Evolutionary conservation across 2,797 vertebrate genomes (phyloP).

Genomic region (Mormyrops attenuatus): DNA sequence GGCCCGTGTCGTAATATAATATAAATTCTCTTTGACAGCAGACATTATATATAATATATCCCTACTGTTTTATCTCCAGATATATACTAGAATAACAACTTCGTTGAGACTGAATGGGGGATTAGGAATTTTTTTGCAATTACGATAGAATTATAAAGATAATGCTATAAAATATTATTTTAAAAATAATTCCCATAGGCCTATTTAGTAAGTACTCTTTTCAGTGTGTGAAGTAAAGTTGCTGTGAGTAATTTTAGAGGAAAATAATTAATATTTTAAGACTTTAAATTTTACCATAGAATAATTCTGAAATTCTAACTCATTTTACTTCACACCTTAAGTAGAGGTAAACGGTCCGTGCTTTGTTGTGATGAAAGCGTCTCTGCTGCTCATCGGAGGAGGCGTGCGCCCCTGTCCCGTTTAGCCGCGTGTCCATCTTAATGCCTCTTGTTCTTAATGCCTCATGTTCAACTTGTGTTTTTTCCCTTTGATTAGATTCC

Average conservation of each 20-base stretch:
- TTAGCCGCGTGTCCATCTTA: background rate
- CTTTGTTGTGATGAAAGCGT: background rate
- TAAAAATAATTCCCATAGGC: background rate
- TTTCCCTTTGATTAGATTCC: background rate
- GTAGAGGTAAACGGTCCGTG: background rate
- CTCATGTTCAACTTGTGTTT: background rate
- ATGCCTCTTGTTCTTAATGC: background rate
- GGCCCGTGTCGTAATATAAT: too few relatives aligned
- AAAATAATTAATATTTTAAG: background rate
- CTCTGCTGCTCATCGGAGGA: background rate
- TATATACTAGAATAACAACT: background rate
- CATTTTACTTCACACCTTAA: background rate
- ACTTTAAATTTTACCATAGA: background rate
- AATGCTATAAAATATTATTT: background rate
- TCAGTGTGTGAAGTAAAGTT: background rate
- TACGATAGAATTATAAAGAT: background rate
- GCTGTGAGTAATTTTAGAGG: background rate
- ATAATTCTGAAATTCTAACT: background rate
- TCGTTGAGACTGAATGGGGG: background rate
- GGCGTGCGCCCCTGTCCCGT: background rate
- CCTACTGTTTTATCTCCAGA: background rate
- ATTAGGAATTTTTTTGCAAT: background rate
- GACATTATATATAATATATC: too few relatives aligned
- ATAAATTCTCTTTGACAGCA: too few relatives aligned
- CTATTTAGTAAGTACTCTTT: background rate